These are phyloP conservation scores for Centropyge bicolor DNA, from an alignment of 2,797 vertebrate genomes.

Conservation along the genomic window DNA sequence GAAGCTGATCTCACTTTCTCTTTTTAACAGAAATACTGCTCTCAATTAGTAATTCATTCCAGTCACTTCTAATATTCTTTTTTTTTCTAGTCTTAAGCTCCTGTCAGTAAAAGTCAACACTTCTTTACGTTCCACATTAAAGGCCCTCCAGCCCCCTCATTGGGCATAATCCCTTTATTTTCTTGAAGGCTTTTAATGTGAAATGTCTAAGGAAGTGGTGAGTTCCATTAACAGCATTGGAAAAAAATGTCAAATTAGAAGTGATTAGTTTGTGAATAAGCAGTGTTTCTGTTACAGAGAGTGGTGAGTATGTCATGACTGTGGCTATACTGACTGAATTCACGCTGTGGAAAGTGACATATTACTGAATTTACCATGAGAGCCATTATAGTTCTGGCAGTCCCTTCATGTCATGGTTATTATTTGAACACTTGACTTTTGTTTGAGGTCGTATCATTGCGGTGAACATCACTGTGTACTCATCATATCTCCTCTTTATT, in stretches of 20 bases:
- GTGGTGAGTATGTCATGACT: constrained; percentile 6
- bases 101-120: neutral
- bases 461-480: constrained; percentile 31
- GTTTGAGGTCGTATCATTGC: constrained; percentile 29
- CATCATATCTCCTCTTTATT: constrained; percentile 36
- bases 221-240: neutral
- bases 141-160: neutral
- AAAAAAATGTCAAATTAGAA: neutral
- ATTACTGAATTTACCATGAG: constrained; percentile 10
- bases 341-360: constrained; percentile 6
- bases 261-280: neutral
- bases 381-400: neutral
- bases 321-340: constrained; percentile 16
- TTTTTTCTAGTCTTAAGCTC: neutral
- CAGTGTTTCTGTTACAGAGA: too few relatives aligned
- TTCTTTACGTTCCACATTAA: neutral
- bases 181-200: constrained; percentile 10
- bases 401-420: neutral
- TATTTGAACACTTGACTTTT: neutral
- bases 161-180: neutral
- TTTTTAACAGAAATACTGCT: neutral
- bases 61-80: neutral
- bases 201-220: constrained; percentile 6
- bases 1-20: neutral
- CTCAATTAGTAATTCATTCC: neutral